phyloP scores from a whole-genome alignment of 2,113 vertebrate species.

The Cnemophilus loriae region DNA sequence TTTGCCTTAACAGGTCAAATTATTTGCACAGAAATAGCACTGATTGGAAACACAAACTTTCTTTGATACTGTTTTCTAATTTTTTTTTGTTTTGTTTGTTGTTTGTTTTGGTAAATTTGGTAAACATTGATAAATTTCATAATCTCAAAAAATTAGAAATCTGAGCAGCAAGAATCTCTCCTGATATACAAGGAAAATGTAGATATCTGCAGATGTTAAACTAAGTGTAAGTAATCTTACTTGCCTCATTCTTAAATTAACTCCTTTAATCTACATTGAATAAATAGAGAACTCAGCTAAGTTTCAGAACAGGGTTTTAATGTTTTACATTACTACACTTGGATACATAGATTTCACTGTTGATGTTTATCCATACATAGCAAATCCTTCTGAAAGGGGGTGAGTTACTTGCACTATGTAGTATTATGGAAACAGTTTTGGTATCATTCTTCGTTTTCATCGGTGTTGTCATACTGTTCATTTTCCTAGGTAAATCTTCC shows the following conservation, averaged over 20 bases:
- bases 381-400: not conserved
- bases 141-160: not conserved
- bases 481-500: not conserved
- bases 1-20: not conserved
- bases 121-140: not conserved
- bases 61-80: not conserved
- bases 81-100: not conserved
- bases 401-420: not conserved
- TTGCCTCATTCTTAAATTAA: not conserved
- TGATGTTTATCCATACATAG: not conserved
- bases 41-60: not conserved
- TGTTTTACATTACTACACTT: not conserved
- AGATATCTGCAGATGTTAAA: not conserved
- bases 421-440: not conserved
- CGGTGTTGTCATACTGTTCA: not conserved
- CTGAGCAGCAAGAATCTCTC: not conserved
- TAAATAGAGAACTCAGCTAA: not conserved
- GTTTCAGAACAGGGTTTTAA: not conserved
- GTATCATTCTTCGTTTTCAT: not conserved
- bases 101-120: not conserved
- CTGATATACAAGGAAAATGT: not conserved
- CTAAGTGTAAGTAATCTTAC: rapidly evolving
- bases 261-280: not conserved
- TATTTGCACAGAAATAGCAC: not conserved
- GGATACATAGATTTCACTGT: not conserved